phyloP scores from a whole-genome alignment of 2,113 vertebrate species.

The Cricetomys ansorgei region DNA sequence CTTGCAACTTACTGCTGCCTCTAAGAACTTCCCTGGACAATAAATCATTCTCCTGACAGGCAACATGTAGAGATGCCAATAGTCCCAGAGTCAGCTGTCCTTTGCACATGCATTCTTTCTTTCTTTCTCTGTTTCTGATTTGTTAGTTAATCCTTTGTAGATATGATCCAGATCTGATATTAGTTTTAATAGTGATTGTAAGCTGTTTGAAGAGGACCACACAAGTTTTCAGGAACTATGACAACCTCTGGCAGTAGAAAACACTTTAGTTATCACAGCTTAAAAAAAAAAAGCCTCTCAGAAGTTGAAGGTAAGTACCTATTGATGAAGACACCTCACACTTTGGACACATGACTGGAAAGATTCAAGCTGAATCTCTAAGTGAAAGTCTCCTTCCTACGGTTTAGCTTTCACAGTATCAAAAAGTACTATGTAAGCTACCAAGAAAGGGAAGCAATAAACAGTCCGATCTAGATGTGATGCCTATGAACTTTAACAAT shows the following conservation, averaged over 20 bases:
- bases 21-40: not conserved
- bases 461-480: not conserved
- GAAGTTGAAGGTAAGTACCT: not conserved
- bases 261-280: not conserved
- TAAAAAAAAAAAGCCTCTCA: not conserved
- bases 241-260: not conserved
- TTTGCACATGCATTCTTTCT: not conserved
- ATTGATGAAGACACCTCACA: not conserved
- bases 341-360: not conserved
- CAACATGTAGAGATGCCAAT: not conserved
- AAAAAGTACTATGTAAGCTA: not conserved
- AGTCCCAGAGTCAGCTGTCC: not conserved
- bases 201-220: not conserved
- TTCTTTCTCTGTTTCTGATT: not conserved
- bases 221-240: not conserved
- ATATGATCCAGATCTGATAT: not conserved
- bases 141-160: not conserved
- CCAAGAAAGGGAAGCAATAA: not conserved
- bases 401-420: not conserved
- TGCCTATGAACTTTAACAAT: not conserved
- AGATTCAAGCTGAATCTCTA: not conserved
- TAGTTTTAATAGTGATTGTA: not conserved
- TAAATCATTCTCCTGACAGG: not conserved
- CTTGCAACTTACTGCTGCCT: not conserved
- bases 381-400: not conserved